Conservation (phyloP, 1,140 invertebrate species). For the Leptinotarsa undecemlineata region DNA sequence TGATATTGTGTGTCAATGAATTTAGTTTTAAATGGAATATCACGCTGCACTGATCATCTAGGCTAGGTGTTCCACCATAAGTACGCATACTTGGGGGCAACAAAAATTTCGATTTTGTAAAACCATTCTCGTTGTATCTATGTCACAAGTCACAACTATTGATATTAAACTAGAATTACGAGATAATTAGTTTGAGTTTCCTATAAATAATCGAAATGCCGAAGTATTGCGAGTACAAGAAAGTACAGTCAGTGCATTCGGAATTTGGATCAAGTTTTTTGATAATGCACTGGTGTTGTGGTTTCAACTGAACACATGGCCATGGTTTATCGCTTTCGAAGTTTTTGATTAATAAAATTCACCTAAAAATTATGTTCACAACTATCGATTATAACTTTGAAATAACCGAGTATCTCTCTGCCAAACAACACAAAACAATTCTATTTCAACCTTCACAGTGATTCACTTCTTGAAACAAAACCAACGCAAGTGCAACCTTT, state of each 20-base stretch:
- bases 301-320: no score
- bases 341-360: no score
- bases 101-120: constrained; percentile 16
- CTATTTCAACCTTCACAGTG: no score
- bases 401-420: no score
- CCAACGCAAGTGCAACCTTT: no score
- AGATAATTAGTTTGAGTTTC: constrained; percentile 7
- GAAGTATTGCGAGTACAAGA: not conserved
- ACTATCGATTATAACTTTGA: no score
- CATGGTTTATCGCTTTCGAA: no score
- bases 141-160: constrained; percentile 18
- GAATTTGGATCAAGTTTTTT: not conserved
- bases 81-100: constrained; percentile 8
- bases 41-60: constrained; percentile 11
- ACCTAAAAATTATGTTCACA: no score
- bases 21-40: not conserved
- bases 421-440: no score
- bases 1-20: not conserved
- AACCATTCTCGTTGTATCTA: not conserved
- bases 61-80: constrained; percentile 4
- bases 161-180: constrained; percentile 11
- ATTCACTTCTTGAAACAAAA: no score
- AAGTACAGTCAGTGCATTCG: not conserved
- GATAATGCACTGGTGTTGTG: no score
- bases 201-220: not conserved